Conservation (phyloP, 2,797 vertebrate species). For the Choloepus didactylus region DNA sequence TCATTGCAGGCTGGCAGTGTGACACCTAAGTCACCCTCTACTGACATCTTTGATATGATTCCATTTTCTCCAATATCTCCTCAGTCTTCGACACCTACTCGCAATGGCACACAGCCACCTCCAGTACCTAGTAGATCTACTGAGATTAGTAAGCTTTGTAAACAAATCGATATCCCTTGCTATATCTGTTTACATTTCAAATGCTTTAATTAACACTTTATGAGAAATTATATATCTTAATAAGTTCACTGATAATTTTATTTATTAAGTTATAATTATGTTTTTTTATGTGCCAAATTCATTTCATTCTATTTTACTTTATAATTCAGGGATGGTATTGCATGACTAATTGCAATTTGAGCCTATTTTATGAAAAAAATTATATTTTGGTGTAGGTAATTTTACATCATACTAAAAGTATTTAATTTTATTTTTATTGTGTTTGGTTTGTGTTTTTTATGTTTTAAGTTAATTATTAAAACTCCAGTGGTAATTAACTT, state of each 20-base stretch:
- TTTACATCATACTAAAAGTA: neutral
- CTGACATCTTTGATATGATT: constrained; percentile 99
- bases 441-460: neutral
- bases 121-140: constrained; percentile 92
- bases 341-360: neutral
- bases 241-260: neutral
- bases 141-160: constrained; percentile 92
- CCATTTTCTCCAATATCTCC: constrained; percentile 96
- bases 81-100: constrained; percentile 91
- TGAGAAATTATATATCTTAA: neutral
- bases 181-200: neutral
- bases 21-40: constrained; percentile 92
- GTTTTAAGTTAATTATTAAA: neutral
- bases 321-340: constrained; percentile 1
- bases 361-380: neutral
- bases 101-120: constrained; percentile 94
- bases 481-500: neutral
- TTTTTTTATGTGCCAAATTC: neutral
- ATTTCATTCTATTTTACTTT: constrained; percentile 4
- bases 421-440: neutral
- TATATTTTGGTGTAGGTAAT: neutral
- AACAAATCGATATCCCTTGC: neutral
- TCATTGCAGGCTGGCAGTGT: constrained; percentile 92
- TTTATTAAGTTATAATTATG: neutral
- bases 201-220: neutral